Conservation (phyloP, 2,797 vertebrate genomes). For the Pseudomugil gertrudae region DNA sequence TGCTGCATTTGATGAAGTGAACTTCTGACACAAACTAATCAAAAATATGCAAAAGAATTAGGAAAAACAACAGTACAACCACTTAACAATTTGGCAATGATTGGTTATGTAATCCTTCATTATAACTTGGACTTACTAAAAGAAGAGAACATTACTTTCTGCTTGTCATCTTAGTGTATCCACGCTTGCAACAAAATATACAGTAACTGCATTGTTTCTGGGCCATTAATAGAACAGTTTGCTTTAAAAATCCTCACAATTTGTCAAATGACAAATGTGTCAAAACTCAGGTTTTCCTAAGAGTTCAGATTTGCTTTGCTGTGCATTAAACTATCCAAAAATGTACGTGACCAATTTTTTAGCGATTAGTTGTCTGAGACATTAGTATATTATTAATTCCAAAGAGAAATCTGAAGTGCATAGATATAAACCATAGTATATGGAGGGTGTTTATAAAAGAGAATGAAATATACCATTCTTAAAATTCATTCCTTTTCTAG, state of each 20-base stretch:
- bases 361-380: neutral
- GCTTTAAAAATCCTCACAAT: no score
- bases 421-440: neutral
- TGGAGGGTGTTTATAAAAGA: neutral
- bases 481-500: neutral
- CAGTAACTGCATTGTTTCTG: no score
- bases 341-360: neutral
- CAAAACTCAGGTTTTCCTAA: no score
- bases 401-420: neutral
- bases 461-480: neutral
- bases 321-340: neutral
- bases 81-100: constrained; percentile 11
- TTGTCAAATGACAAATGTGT: no score
- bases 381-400: constrained; percentile 1
- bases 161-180: no score
- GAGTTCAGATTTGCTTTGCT: no score
- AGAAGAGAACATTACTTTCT: no score
- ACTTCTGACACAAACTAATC: constrained; percentile 11
- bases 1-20: constrained; percentile 5
- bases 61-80: constrained; percentile 21
- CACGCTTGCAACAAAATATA: no score
- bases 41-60: constrained; percentile 37
- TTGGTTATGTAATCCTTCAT: neutral
- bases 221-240: no score
- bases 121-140: no score